These are phyloP conservation scores for Crossaster papposus DNA, from an alignment of 53 echinoderm and acorn worm genomes.

Conservation along the genomic window DNA sequence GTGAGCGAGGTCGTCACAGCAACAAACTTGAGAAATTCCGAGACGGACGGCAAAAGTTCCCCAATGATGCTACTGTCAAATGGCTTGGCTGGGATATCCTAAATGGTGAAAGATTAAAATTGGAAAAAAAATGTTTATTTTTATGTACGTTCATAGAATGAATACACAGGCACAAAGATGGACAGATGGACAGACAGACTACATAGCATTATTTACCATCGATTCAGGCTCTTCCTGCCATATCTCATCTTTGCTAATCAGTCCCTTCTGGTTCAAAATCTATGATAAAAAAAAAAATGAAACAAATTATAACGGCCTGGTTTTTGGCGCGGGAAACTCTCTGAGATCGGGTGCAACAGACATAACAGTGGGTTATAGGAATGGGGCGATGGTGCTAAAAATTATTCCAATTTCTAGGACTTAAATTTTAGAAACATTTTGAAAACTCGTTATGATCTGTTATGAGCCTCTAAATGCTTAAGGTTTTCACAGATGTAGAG, in stretches of 20 bases:
- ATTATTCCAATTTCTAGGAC: no score
- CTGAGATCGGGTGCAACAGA: no score
- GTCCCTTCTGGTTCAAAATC: conserved; percentile 60
- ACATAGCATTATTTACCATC: conserved; percentile 33
- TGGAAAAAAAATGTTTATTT: not conserved
- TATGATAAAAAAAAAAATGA: not conserved
- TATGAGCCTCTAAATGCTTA: no score
- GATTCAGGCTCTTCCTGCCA: conserved; percentile 90
- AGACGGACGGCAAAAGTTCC: conserved; percentile 47
- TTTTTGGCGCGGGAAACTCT: no score
- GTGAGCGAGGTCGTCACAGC: not conserved
- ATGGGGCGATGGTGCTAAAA: no score
- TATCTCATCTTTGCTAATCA: conserved; percentile 71
- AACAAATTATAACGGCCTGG: not conserved
- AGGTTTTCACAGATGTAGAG: no score
- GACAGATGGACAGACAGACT: not conserved
- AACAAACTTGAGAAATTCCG: conserved; percentile 55
- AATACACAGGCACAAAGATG: not conserved
- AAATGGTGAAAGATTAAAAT: not conserved
- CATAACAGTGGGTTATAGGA: no score
- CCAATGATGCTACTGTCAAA: conserved; percentile 27
- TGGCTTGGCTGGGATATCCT: conserved; percentile 59
- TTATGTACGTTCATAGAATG: not conserved
- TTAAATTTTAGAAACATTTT: no score
- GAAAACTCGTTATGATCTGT: no score